These are phyloP conservation scores for Sarcophilus harrisii DNA, from an alignment of 2,797 vertebrate species.

Conservation along the genomic window DNA sequence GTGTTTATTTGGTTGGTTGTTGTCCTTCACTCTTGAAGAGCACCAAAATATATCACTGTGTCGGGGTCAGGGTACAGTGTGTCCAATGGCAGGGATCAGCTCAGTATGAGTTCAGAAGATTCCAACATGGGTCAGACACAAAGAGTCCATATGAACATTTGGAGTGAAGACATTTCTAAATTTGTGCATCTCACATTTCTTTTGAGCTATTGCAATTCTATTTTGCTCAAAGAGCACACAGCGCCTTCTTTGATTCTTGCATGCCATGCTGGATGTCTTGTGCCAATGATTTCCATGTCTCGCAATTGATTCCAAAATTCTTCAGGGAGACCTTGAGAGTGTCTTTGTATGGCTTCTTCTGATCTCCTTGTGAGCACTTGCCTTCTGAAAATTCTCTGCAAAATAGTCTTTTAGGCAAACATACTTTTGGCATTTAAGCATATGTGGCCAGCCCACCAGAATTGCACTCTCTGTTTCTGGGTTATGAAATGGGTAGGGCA, in stretches of 20 bases:
- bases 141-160: not conserved
- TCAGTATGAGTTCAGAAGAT: not conserved
- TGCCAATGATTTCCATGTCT: not conserved
- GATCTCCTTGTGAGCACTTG: not conserved
- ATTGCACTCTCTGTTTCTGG: not conserved
- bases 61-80: not conserved
- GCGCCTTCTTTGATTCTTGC: not conserved
- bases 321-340: not conserved
- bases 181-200: not conserved
- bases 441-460: not conserved
- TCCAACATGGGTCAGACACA: not conserved
- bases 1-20: not conserved
- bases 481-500: not conserved
- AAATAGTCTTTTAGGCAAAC: not conserved
- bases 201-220: not conserved
- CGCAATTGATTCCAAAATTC: not conserved
- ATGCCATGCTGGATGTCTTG: not conserved
- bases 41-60: not conserved
- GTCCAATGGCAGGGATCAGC: not conserved
- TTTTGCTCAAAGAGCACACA: not conserved
- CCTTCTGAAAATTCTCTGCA: not conserved
- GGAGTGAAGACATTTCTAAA: not conserved
- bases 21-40: not conserved
- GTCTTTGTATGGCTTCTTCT: not conserved
- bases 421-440: not conserved